Conservation (phyloP, 2,888 invertebrate genomes). For the Acleris emargana region DNA sequence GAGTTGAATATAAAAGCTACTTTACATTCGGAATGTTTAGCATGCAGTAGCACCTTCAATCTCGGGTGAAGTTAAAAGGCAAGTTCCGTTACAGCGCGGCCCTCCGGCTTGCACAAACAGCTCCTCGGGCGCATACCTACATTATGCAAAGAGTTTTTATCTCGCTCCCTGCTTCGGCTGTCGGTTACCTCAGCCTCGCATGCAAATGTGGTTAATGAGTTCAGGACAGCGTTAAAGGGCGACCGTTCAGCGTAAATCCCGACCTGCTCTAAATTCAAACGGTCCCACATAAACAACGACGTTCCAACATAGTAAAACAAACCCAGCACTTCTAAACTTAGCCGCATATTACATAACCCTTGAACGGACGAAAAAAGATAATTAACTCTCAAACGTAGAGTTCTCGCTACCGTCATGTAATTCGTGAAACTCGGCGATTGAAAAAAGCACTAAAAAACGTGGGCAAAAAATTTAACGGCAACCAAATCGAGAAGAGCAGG, state of each 20-base stretch:
- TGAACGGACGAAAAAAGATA: slow-evolving; percentile 50
- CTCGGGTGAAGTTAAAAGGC: slow-evolving; percentile 53
- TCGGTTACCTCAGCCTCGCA: slow-evolving; percentile 55
- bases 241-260: slow-evolving; percentile 34
- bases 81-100: slow-evolving; percentile 52
- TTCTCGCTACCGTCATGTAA: slow-evolving; percentile 67
- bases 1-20: not conserved
- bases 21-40: slow-evolving; percentile 7
- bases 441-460: slow-evolving; percentile 62
- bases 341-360: slow-evolving; percentile 49
- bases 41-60: slow-evolving; percentile 48
- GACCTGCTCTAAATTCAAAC: slow-evolving; percentile 26
- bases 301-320: slow-evolving; percentile 36
- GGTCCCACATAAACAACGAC: slow-evolving; percentile 10
- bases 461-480: slow-evolving; percentile 73
- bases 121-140: slow-evolving; percentile 59
- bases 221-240: slow-evolving; percentile 36
- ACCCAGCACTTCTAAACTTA: slow-evolving; percentile 38
- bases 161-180: slow-evolving; percentile 51
- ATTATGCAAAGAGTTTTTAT: slow-evolving; percentile 68
- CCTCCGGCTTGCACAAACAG: slow-evolving; percentile 54
- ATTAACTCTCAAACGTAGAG: slow-evolving; percentile 47
- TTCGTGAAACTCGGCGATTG: slow-evolving; percentile 68
- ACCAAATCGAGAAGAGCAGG: slow-evolving; percentile 61
- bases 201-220: slow-evolving; percentile 58